Base-by-base conservation (phyloP, 2,888 invertebrate species). In the Polydrusus cervinus region DNA sequence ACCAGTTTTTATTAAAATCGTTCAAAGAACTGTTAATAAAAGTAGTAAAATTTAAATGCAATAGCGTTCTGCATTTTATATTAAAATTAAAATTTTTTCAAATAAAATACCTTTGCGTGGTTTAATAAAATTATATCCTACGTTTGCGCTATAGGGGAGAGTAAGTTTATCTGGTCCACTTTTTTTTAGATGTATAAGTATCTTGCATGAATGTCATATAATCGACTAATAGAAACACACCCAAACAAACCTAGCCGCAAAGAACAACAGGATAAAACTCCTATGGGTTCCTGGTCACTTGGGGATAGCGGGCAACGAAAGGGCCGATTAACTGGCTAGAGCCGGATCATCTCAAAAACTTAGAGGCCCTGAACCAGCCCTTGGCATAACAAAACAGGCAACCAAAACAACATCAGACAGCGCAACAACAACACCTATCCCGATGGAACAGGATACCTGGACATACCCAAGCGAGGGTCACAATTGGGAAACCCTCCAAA, bases 1-100 rank as follows among this genome's bases (percentile, higher is more conserved):
- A 57, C 14, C 14, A 14, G 57, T 57, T 57, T 55, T 57, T 57
- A 57, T 57, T 57, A 57, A 38, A 57, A 16, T 38, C 38, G 57
- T 38, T 57, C 14, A 57, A 57, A 55, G 18, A 38, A 14, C 8
- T 30, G 38, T 38, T 38, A 57, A 16, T 57, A 57, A 57, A 34
- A 57, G 16, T 57, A 16, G 14, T 57, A 9, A 16, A 9, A 14
- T 34, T 38, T 16, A 34, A 10, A 38, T 38, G 38, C 1, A 10
- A 1, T 13, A 10, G 16, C 16, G 16, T 25, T 14, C 34, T 34
- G 2, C 34, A 55, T 55, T 30, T 57, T 57, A 57, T 30, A 16
- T 47, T 43, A 8, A 47, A 47, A 47, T 16, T 16, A 47, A 47
- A n/a, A 14, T n/a, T n/a, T n/a, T n/a, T n/a, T n/a, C n/a, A n/a